phyloP scores from a whole-genome alignment of 2,888 invertebrate species.

The Temnothorax rugatulus region DNA sequence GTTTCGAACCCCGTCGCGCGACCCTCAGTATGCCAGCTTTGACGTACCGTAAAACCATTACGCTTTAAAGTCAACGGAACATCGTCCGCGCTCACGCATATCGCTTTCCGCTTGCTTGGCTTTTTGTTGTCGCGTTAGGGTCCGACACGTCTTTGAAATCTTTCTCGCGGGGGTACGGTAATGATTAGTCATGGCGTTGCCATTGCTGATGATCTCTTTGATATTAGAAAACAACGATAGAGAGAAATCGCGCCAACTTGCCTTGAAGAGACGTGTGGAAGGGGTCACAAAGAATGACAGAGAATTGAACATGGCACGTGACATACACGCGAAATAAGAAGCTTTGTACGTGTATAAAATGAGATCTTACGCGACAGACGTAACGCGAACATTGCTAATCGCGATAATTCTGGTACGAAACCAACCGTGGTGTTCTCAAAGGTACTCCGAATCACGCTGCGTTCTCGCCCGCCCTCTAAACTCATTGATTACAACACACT shows the following conservation, averaged over 20 bases:
- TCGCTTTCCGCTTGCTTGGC: constrained; percentile 69
- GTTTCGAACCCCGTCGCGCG: constrained; percentile 64
- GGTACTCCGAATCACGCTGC: constrained; percentile 52
- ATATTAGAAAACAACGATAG: constrained; percentile 5
- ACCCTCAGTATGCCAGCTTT: constrained; percentile 77
- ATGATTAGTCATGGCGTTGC: not conserved
- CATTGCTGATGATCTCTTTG: not conserved
- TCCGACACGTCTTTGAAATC: constrained; percentile 29
- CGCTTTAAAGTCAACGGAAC: constrained; percentile 78
- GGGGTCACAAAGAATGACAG: not conserved
- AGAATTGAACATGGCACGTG: not conserved
- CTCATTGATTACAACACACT: constrained; percentile 79
- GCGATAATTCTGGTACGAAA: constrained; percentile 41
- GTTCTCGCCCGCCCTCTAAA: constrained; percentile 62
- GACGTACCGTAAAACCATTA: constrained; percentile 82
- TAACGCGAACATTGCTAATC: constrained; percentile 27
- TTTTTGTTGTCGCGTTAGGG: constrained; percentile 61
- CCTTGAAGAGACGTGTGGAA: not conserved
- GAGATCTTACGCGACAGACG: not conserved
- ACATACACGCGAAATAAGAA: constrained; percentile 16
- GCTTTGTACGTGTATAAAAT: not conserved
- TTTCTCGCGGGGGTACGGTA: not conserved
- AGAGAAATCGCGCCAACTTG: not conserved
- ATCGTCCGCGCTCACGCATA: constrained; percentile 66
- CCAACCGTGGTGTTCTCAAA: constrained; percentile 34